Percentiles rank a stretch among this genome's conserved stretches.
Conservation (phyloP, 2,888 invertebrate genomes). For the Notodonta ziczac region DNA sequence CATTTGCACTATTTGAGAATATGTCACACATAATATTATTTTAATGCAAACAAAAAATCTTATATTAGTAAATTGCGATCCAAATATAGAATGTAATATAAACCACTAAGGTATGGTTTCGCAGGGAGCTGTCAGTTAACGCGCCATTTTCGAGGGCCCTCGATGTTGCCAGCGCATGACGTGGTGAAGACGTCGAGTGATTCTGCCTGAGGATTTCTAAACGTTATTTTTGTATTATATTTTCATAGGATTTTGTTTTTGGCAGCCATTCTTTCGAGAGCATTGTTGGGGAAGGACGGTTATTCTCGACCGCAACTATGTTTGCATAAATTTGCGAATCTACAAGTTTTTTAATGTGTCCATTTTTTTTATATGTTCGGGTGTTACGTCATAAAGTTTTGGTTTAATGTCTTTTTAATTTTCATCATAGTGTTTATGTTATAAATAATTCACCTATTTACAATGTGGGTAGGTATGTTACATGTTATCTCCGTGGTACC, state of each 20-base stretch:
- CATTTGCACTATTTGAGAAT: slow-evolving; percentile 8
- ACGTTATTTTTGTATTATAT: slow-evolving; percentile 47
- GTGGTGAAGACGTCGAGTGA: slow-evolving; percentile 70
- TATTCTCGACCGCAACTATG: neutral
- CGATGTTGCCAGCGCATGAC: slow-evolving; percentile 71
- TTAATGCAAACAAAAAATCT: neutral
- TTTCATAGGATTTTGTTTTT: slow-evolving; percentile 55
- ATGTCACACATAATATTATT: neutral
- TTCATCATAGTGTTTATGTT: too few relatives aligned
- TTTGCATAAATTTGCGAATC: neutral
- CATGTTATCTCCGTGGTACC: slow-evolving; percentile 32
- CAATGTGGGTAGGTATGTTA: neutral
- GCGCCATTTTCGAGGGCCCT: slow-evolving; percentile 71
- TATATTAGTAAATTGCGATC: neutral
- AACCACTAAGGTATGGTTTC: slow-evolving; percentile 27
- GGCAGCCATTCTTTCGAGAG: slow-evolving; percentile 22
- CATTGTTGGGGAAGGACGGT: slow-evolving; percentile 3
- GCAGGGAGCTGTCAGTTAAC: slow-evolving; percentile 59
- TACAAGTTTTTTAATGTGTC: neutral
- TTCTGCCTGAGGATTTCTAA: slow-evolving; percentile 52
- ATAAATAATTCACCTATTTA: neutral
- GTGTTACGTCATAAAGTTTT: too few relatives aligned
- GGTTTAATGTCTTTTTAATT: too few relatives aligned
- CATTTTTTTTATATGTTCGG: neutral
- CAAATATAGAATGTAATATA: neutral